Conservation (phyloP, 2,797 vertebrate species). For the Thalassophryne amazonica region DNA sequence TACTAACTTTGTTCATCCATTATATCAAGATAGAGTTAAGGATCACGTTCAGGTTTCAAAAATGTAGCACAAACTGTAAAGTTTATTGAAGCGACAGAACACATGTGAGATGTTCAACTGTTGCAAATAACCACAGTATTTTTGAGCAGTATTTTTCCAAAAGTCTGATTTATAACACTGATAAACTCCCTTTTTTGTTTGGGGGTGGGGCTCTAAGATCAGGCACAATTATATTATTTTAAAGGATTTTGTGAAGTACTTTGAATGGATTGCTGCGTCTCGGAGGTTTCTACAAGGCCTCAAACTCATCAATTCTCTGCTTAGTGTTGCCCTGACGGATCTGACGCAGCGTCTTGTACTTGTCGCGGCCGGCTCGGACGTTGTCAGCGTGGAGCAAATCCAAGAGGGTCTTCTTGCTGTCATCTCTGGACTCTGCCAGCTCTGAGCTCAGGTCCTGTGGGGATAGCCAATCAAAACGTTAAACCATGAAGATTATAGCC, state of each 20-base stretch:
- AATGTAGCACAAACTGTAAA: not conserved
- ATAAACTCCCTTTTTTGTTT: constrained; percentile 1
- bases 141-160: constrained; percentile 15
- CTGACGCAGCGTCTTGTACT: constrained; percentile 97
- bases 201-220: constrained; percentile 13
- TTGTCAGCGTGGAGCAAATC: constrained; percentile 92
- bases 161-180: constrained; percentile 3
- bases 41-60: not conserved
- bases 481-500: not conserved
- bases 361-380: constrained; percentile 88
- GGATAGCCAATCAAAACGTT: not conserved
- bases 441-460: constrained; percentile 88
- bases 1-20: constrained; percentile 16
- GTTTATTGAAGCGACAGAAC: constrained; percentile 10
- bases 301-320: constrained; percentile 97
- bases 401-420: constrained; percentile 85
- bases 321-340: constrained; percentile 98
- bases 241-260: constrained; percentile 26
- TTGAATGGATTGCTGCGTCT: constrained; percentile 1
- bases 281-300: constrained; percentile 83
- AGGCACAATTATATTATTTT: constrained; percentile 7
- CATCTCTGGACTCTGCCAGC: constrained; percentile 83
- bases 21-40: not conserved
- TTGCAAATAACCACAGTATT: constrained; percentile 3
- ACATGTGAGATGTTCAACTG: constrained; percentile 31